phyloP scores from a whole-genome alignment of 2,797 vertebrate species.

The Liasis olivaceus region DNA sequence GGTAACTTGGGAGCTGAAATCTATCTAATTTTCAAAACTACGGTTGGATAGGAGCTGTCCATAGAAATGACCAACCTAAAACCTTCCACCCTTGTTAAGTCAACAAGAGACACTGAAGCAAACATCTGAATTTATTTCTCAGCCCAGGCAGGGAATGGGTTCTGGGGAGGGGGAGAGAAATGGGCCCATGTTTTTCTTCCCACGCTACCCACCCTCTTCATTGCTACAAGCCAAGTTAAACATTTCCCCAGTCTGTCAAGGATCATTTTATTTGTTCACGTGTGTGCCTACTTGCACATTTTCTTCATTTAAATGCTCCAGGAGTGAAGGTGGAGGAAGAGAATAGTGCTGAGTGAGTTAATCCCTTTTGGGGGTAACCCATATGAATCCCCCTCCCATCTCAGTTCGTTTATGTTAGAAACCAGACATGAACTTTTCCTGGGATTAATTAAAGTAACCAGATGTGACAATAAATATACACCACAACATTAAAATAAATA shows the following conservation, averaged over 20 bases:
- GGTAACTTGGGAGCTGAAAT: background rate
- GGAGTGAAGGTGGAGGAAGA: background rate
- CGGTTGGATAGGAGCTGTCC: background rate
- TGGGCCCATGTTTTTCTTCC: background rate
- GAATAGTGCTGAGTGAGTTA: background rate
- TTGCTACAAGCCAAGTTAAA: conserved; percentile 13
- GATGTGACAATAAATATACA: background rate
- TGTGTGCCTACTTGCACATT: background rate
- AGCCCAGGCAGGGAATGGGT: fast-evolving
- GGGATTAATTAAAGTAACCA: conserved; percentile 1
- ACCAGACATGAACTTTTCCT: background rate
- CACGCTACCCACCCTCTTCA: background rate
- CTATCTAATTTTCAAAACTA: background rate
- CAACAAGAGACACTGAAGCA: background rate
- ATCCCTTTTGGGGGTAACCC: background rate
- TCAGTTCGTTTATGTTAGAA: background rate
- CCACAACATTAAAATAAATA: background rate
- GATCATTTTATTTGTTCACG: background rate
- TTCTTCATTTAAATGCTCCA: background rate
- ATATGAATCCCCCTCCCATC: background rate
- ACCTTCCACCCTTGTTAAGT: too few species aligned
- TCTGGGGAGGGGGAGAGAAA: background rate
- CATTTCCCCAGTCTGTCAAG: conserved; percentile 5
- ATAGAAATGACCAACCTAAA: background rate
- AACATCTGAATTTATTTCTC: background rate